Percentiles rank a stretch among this genome's conserved stretches.
phyloP scores from a whole-genome alignment of 2,113 vertebrate species.

The Riparia riparia region DNA sequence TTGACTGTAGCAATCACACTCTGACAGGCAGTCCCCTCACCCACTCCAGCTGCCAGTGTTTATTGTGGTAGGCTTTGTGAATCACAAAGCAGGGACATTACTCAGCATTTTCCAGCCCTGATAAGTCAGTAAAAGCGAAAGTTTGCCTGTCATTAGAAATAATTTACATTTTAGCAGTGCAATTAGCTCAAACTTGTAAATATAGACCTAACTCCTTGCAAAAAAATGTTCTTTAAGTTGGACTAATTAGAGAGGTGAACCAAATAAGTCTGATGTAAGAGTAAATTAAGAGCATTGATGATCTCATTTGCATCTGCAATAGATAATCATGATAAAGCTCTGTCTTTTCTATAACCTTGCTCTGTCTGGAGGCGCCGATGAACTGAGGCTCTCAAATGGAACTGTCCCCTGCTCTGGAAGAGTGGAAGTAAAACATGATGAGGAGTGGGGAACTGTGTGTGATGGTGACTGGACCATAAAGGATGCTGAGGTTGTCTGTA shows the following conservation, averaged over 20 bases:
- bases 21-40: neutral
- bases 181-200: neutral
- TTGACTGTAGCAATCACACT: neutral
- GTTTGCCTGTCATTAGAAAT: neutral
- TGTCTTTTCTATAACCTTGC: neutral
- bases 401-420: constrained; percentile 58
- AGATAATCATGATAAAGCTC: neutral
- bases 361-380: constrained; percentile 46
- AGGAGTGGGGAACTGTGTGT: constrained; percentile 77
- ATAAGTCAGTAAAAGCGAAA: neutral
- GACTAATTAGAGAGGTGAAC: neutral
- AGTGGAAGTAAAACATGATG: constrained; percentile 74
- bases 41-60: neutral
- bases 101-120: neutral
- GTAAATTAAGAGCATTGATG: neutral
- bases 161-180: neutral
- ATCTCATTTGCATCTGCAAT: neutral
- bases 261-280: neutral
- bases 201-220: neutral
- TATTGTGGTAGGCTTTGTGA: neutral
- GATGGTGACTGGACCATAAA: constrained; percentile 68
- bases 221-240: neutral
- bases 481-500: constrained; percentile 75
- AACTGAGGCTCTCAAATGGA: constrained; percentile 63
- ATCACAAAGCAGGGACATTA: neutral